Conservation (phyloP, 2,113 vertebrate genomes). For the Madoqua kirkii region DNA sequence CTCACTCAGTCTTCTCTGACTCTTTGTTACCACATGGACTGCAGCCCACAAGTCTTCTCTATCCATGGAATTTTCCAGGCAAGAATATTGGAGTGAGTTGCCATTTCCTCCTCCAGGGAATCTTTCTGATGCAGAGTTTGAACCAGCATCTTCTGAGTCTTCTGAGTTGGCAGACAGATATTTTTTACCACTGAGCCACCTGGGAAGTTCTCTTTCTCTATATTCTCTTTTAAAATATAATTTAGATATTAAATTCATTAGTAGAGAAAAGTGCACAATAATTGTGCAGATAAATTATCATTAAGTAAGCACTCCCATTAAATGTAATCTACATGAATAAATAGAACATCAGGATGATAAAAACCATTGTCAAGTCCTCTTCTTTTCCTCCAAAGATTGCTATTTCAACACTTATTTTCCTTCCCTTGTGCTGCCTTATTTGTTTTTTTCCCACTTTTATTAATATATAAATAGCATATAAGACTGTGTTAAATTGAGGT, state of each 20-base stretch:
- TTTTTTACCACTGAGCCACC: neutral
- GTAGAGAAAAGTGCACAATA: neutral
- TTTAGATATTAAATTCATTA: neutral
- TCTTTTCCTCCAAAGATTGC: neutral
- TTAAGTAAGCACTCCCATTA: neutral
- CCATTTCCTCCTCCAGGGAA: neutral
- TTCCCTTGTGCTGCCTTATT: neutral
- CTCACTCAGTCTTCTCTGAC: neutral
- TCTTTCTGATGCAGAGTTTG: neutral
- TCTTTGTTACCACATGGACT: neutral
- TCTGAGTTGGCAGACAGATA: neutral
- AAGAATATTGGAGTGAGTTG: neutral
- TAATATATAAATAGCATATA: neutral
- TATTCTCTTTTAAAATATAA: neutral
- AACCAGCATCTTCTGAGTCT: neutral
- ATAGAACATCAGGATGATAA: neutral
- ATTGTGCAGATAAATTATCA: neutral
- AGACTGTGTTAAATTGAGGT: neutral
- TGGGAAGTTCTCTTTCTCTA: neutral
- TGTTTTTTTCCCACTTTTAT: neutral
- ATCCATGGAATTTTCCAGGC: neutral
- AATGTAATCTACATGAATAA: neutral
- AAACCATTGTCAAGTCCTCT: neutral
- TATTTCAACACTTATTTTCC: neutral
- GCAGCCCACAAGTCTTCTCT: neutral